phyloP scores from a whole-genome alignment of 2,888 invertebrate genomes.

The Lasius fuliginosus region DNA sequence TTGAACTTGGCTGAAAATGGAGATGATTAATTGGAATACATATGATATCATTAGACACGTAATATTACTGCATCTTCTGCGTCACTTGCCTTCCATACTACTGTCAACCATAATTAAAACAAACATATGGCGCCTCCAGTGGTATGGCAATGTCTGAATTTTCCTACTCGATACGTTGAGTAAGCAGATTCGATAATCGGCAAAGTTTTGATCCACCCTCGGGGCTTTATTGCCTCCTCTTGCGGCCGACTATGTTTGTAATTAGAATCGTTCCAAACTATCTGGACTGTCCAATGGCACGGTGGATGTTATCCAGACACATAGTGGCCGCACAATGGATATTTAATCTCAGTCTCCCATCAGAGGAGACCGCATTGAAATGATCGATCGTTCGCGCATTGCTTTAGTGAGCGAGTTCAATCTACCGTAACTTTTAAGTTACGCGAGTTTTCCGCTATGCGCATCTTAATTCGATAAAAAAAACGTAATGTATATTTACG shows the following conservation, averaged over 20 bases:
- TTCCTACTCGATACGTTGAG: slow-evolving; percentile 26
- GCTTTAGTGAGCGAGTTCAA: slow-evolving; percentile 21
- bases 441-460: slow-evolving; percentile 3
- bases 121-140: neutral
- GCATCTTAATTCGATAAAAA: slow-evolving; percentile 35
- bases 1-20: neutral
- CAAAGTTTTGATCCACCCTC: slow-evolving; percentile 46
- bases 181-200: slow-evolving; percentile 57
- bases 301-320: slow-evolving; percentile 30
- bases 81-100: neutral
- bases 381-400: slow-evolving; percentile 50
- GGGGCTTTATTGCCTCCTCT: slow-evolving; percentile 35
- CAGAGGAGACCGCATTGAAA: slow-evolving; percentile 44
- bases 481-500: slow-evolving; percentile 2
- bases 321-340: slow-evolving; percentile 23
- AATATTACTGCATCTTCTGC: slow-evolving; percentile 5
- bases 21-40: slow-evolving; percentile 17
- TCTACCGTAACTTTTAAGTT: slow-evolving; percentile 20
- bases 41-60: slow-evolving; percentile 15
- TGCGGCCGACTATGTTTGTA: slow-evolving; percentile 49
- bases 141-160: slow-evolving; percentile 19
- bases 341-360: slow-evolving; percentile 50
- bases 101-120: slow-evolving; percentile 27
- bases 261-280: slow-evolving; percentile 56
- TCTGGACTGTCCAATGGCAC: slow-evolving; percentile 10